Evolutionary conservation across 2,797 vertebrate species (phyloP).

Genomic region (Gambelia wislizenii): DNA sequence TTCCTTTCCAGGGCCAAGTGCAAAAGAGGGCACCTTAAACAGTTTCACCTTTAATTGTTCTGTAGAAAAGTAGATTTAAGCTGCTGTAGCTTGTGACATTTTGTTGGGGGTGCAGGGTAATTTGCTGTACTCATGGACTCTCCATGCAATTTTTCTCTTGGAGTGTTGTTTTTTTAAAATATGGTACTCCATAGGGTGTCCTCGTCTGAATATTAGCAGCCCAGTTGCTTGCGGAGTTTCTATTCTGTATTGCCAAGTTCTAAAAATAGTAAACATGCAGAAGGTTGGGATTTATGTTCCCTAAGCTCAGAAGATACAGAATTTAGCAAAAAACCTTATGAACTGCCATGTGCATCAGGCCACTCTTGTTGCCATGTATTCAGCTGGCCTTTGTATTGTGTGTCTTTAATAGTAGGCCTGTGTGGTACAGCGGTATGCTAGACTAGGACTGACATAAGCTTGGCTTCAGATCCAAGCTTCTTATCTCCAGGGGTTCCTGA

Average conservation of each 20-base stretch:
- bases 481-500: too few relatives aligned
- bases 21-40: not conserved
- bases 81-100: not conserved
- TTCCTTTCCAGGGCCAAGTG: not conserved
- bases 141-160: not conserved
- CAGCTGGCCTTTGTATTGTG: not conserved
- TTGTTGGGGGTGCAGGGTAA: not conserved
- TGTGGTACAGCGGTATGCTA: not conserved
- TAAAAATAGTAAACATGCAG: not conserved
- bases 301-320: not conserved
- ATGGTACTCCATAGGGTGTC: not conserved
- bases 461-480: not conserved
- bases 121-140: not conserved
- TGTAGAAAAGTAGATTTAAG: not conserved
- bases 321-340: too few relatives aligned
- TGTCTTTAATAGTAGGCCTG: not conserved
- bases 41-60: not conserved
- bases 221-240: not conserved
- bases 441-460: not conserved
- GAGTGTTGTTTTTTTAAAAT: not conserved
- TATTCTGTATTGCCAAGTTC: not conserved
- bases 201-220: not conserved
- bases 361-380: not conserved
- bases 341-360: not conserved
- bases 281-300: not conserved